These are phyloP conservation scores for Myotis yumanensis DNA, from an alignment of 2,113 vertebrate genomes.

Conservation along the genomic window DNA sequence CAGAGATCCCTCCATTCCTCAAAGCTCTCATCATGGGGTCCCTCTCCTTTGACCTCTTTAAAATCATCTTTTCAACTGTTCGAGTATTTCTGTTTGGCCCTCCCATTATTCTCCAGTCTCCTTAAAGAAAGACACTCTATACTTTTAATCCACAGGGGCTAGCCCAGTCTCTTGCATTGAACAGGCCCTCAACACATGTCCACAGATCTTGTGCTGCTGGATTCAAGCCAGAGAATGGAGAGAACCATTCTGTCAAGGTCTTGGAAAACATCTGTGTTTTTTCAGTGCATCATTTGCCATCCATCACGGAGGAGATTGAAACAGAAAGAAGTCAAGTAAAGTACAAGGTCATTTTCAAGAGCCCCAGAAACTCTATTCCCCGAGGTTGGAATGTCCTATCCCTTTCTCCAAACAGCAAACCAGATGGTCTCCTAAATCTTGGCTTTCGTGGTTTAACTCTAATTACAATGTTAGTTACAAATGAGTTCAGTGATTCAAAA, in stretches of 20 bases:
- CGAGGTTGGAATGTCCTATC: conserved; percentile 61
- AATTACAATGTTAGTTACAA: conserved; percentile 73
- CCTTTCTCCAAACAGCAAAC: conserved; percentile 53
- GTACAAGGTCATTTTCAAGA: conserved; percentile 68
- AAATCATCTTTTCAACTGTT: conserved; percentile 14
- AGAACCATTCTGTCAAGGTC: conserved; percentile 58
- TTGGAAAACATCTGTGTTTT: conserved; percentile 72
- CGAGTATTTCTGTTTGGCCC: background rate
- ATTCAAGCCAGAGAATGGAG: conserved; percentile 40
- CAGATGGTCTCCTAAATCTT: conserved; percentile 68
- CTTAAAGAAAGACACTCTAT: background rate
- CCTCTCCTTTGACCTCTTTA: conserved; percentile 2
- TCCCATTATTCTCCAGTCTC: background rate
- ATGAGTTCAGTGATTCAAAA: conserved; percentile 64
- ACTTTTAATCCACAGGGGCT: background rate
- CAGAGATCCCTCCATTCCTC: background rate
- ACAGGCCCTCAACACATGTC: background rate
- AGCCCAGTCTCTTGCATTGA: background rate
- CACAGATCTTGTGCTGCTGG: conserved; percentile 29
- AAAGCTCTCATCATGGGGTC: background rate
- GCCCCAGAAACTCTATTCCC: conserved; percentile 57
- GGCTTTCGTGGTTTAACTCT: conserved; percentile 62
- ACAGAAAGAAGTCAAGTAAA: conserved; percentile 59
- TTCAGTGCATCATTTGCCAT: conserved; percentile 60
- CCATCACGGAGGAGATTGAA: conserved; percentile 50